Evolutionary conservation across 2,113 vertebrate genomes (phyloP), one percentile per base, ranked within the genome.

Genomic region (Lophius piscatorius): DNA sequence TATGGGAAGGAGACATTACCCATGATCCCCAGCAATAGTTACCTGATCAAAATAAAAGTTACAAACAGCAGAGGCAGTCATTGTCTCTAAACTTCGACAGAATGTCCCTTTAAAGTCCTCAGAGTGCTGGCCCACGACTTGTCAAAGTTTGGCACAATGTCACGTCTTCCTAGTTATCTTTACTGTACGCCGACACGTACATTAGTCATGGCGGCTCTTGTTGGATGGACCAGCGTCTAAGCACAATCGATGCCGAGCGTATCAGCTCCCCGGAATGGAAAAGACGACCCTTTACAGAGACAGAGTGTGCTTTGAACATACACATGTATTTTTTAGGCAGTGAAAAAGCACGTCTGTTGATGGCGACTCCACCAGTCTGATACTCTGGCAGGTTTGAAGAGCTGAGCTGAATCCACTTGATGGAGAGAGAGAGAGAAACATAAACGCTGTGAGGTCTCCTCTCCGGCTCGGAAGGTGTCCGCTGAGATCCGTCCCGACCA

Each of bases 331-430:
- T 88, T 93, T 92, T 94, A 94, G 97, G 96, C 95, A 99, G 95
- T 98, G 96, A 97, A 94, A 98, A 95, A 95, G 95, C 94, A 95
- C 93, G 95, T 82, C 94, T 0, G 83, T 95, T 90, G 90, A 94
- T 89, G 87, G 91, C 92, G 88, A 92, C 89, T 91, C 90, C 91
- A 63, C 52, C 70, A 50, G 51, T 63, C 60, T 31, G 63, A 57
- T 67, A 61, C 92, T 91, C 91, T 90, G 91, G 90, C 85, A 89
- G 88, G 91, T 89, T 92, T 89, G 87, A 91, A 92, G 84, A 91
- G 91, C 90, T 92, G 88, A 91, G 70, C 14, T 86, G 93, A 94
- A 92, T 91, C 91, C 93, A 94, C 91, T 90, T 89, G 62, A 94
- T 92, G 89, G 65, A 62, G 92, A 91, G 94, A 93, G 94, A 93